A percentile compares a stretch with the other conserved stretches of the same genome.
These are phyloP conservation scores for Gephyroberyx darwinii DNA, from an alignment of 2,797 vertebrate species.

Conservation along the genomic window DNA sequence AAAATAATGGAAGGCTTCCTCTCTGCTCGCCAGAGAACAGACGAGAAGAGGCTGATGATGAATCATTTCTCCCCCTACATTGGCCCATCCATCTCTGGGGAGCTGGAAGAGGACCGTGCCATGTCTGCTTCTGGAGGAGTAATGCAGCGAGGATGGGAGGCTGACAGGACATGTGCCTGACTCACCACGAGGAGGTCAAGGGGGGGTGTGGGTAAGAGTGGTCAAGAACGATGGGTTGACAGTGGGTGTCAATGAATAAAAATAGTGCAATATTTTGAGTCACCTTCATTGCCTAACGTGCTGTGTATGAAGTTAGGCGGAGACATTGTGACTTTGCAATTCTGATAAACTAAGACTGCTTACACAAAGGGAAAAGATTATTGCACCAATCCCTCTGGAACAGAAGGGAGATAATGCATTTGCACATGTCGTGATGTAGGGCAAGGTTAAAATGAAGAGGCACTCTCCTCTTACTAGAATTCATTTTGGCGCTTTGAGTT, in stretches of 20 bases:
- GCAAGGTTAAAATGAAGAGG: slow-evolving; percentile 9
- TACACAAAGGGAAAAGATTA: slow-evolving; percentile 3
- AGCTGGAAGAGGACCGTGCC: not conserved
- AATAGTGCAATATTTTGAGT: not conserved
- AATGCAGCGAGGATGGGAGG: not conserved
- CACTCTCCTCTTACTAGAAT: slow-evolving; percentile 18
- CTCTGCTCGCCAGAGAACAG: slow-evolving; percentile 5
- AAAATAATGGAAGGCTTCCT: slow-evolving; percentile 1
- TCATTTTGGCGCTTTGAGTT: slow-evolving; percentile 22
- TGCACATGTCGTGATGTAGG: not conserved
- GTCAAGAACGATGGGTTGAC: slow-evolving; percentile 3
- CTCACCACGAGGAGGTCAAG: slow-evolving; percentile 1
- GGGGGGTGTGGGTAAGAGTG: not conserved
- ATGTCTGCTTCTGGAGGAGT: slow-evolving; percentile 3
- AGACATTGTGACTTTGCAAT: slow-evolving; percentile 30
- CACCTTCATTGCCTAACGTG: slow-evolving; percentile 23
- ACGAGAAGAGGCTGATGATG: slow-evolving; percentile 20
- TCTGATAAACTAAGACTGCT: slow-evolving; percentile 7
- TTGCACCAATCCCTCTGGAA: slow-evolving; percentile 6
- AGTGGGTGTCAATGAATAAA: slow-evolving; percentile 1
- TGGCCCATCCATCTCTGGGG: slow-evolving; percentile 5
- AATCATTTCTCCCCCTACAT: slow-evolving; percentile 7
- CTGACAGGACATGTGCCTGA: not conserved
- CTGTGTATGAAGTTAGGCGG: slow-evolving; percentile 15
- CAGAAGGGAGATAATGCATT: slow-evolving; percentile 8